Base-by-base conservation (phyloP, 2,888 invertebrate genomes). In the Altica lythri region DNA sequence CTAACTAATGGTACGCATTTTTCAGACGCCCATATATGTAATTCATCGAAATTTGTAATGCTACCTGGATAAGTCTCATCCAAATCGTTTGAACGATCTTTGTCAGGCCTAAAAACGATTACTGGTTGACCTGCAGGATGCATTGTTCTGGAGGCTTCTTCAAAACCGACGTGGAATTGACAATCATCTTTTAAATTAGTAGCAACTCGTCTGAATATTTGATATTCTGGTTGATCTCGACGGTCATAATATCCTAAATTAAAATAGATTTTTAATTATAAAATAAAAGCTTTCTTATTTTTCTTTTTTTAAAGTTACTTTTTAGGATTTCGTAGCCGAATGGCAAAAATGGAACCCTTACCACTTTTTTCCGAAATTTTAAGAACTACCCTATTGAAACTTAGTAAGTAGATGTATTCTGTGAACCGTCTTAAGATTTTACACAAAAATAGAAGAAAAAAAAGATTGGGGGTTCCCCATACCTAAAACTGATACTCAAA, bases 1-100 rank as follows among this genome's bases (percentile, higher is more conserved):
- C 99, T 83, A 0, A 99, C 98, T 9, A 98, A 79, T 0, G 99
- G 97, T 29, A 98, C 91, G 75, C 99, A 99, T 72, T 92, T 93
- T 63, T 94, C 90, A 57, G 90, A 86, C 0, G 89, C 83, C 98
- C 98, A 98, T 55, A 85, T 81, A 68, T 89, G 85, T n/a, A 97
- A 72, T 63, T 92, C 90, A 68, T 95, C 95, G 68, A 89, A 92
- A 70, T 82, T 88, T 4, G 77, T 77, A 32, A 90, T 72, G 48
- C 84, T 86, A 4, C 92, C 92, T 6, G 65, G 61, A 72, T 83
- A 94, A 1, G 92, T 91, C 74, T 92, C 92, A 71, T 93, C 92
- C 17, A 87, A 83, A 60, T 92, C 92, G 45, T 86, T 86, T 0
- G 92, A 90, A 2, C 86, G 77, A 14, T 88, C 88, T 62, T 84